phyloP scores from a whole-genome alignment of 1,140 invertebrate genomes.

The Zaprionus africanus region DNA sequence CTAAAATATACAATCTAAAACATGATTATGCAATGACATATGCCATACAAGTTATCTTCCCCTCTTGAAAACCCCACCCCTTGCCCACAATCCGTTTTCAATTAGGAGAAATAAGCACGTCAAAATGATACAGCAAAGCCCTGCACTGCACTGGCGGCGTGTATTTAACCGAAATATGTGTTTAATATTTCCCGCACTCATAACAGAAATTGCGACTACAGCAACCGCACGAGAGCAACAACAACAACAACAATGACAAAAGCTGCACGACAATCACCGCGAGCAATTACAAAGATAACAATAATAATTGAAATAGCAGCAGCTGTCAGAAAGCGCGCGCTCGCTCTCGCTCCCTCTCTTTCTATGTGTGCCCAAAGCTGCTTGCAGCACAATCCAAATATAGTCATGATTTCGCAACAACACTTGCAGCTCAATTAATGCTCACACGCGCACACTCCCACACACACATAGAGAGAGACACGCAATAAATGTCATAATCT shows the following conservation, averaged over 20 bases:
- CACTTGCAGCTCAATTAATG: slow-evolving; percentile 65
- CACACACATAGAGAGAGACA: slow-evolving; percentile 14
- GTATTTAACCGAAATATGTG: background rate
- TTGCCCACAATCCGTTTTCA: background rate
- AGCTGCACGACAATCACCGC: slow-evolving; percentile 40
- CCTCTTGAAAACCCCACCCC: background rate
- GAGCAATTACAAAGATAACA: slow-evolving; percentile 68
- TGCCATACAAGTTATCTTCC: no score
- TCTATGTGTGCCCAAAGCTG: slow-evolving; percentile 35
- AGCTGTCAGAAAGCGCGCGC: slow-evolving; percentile 42
- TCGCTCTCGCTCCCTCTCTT: no score
- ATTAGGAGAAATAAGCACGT: background rate
- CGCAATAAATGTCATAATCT: slow-evolving; percentile 62
- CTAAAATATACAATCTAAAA: no score
- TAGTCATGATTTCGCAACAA: slow-evolving; percentile 60
- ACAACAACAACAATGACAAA: slow-evolving; percentile 14
- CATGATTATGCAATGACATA: no score
- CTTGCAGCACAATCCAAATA: slow-evolving; percentile 45
- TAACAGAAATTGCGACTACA: background rate
- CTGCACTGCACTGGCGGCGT: background rate
- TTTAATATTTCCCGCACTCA: slow-evolving; percentile 4
- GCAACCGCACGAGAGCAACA: background rate
- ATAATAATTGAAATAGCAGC: slow-evolving; percentile 66
- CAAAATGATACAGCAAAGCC: background rate
- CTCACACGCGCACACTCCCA: slow-evolving; percentile 17